These are phyloP conservation scores for Ptilorrhoa leucosticta DNA, from an alignment of 2,113 vertebrate genomes.

Conservation along the genomic window DNA sequence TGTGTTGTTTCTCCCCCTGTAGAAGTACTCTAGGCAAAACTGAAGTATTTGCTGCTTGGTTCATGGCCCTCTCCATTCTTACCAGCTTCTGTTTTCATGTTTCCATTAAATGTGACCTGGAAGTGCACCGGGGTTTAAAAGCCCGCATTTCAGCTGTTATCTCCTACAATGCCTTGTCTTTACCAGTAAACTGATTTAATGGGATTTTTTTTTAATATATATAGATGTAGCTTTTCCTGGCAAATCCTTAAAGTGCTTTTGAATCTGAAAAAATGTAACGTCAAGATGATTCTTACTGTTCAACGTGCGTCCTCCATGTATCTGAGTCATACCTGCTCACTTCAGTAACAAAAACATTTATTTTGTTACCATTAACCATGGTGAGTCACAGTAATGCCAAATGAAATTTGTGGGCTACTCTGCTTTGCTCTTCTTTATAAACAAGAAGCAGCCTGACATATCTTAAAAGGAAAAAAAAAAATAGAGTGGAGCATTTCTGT, in stretches of 20 bases:
- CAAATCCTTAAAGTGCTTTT: background rate
- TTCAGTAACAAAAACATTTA: background rate
- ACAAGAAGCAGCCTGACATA: background rate
- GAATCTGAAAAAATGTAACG: background rate
- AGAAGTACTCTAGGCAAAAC: background rate
- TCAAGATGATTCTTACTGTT: background rate
- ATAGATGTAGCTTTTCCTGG: background rate
- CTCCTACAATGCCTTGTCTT: background rate
- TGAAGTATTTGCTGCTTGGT: background rate
- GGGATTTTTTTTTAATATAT: background rate
- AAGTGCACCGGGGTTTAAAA: background rate
- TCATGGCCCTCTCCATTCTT: background rate
- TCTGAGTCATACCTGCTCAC: background rate
- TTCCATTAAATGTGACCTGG: background rate
- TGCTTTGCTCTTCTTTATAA: background rate
- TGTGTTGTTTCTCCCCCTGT: background rate
- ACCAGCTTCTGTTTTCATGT: background rate
- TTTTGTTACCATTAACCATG: background rate
- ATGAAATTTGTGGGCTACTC: background rate
- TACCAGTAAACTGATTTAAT: background rate
- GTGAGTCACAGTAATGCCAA: background rate
- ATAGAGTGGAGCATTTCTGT: background rate
- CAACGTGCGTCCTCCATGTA: accelerated
- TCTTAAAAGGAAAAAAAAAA: background rate
- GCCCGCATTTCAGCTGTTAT: background rate